phyloP scores from a whole-genome alignment of 2,113 vertebrate species.

The Hiodon alosoides region DNA sequence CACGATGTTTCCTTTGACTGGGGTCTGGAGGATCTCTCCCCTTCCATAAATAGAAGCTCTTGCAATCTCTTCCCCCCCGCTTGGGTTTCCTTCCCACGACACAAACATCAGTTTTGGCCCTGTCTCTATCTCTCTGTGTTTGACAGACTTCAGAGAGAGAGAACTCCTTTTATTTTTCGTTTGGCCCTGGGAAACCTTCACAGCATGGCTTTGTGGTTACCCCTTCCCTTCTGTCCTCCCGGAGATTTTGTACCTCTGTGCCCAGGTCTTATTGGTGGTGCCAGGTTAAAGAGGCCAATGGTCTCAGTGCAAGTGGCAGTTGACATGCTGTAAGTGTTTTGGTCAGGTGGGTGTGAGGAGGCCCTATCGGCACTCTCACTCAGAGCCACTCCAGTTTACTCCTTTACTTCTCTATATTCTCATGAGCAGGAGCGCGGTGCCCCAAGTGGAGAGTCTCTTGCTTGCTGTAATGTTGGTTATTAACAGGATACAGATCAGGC shows the following conservation, averaged over 20 bases:
- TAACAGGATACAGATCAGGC: constrained; percentile 15
- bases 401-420: too few relatives aligned
- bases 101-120: not conserved
- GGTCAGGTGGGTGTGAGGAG: not conserved
- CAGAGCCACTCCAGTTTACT: not conserved
- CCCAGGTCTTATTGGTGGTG: constrained; percentile 20
- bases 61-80: not conserved
- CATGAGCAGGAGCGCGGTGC: too few relatives aligned
- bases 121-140: not conserved
- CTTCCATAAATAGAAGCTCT: too few relatives aligned
- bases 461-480: constrained; percentile 2
- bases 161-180: not conserved
- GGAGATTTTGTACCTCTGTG: constrained; percentile 22
- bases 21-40: constrained; percentile 5
- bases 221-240: not conserved
- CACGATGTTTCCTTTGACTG: constrained; percentile 3
- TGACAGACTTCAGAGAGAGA: not conserved
- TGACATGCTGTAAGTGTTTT: constrained; percentile 19
- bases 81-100: constrained; percentile 15
- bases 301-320: not conserved
- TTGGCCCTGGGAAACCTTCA: not conserved
- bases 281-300: not conserved
- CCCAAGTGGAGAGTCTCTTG: not conserved
- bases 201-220: not conserved
- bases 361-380: too few relatives aligned